These are phyloP conservation scores for Cetoscarus ocellatus DNA, from an alignment of 2,797 vertebrate species.

Conservation along the genomic window DNA sequence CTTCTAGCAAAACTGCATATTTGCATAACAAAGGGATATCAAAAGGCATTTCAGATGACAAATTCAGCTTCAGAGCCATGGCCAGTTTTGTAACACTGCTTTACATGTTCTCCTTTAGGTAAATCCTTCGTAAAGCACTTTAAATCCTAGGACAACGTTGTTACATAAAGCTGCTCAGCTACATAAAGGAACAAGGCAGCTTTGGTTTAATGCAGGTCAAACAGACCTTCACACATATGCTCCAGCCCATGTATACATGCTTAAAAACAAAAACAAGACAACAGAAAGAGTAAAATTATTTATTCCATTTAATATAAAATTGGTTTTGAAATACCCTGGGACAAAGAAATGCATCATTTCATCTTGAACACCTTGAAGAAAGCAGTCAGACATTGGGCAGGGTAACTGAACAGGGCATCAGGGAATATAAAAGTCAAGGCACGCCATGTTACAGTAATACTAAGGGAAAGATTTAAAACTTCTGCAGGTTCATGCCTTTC, in stretches of 20 bases:
- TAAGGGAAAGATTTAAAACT: conserved; percentile 51
- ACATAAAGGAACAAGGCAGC: neutral
- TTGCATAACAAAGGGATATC: conserved; percentile 11
- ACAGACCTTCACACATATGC: neutral
- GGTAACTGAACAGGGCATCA: conserved; percentile 62
- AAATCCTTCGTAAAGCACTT: conserved; percentile 34
- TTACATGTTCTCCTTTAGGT: conserved; percentile 16
- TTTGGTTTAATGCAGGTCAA: neutral
- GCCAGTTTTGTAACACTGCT: neutral
- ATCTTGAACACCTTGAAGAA: conserved; percentile 28
- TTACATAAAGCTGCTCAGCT: conserved; percentile 28
- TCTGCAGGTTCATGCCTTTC: conserved; percentile 53
- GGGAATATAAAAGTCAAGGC: conserved; percentile 72
- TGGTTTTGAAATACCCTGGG: conserved; percentile 66
- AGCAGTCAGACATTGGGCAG: conserved; percentile 41
- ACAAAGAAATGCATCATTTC: conserved; percentile 54
- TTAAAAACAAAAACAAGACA: neutral
- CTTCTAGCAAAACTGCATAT: neutral
- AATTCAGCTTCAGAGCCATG: neutral
- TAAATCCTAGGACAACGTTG: conserved; percentile 23
- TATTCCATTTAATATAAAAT: conserved; percentile 81
- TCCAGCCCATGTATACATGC: neutral
- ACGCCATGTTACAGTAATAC: conserved; percentile 70
- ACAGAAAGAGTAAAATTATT: conserved; percentile 66
- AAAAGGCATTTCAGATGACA: neutral